Percentiles rank a stretch among this genome's conserved stretches.
Conservation (phyloP, 2,113 vertebrate genomes). For the Camelus bactrianus region DNA sequence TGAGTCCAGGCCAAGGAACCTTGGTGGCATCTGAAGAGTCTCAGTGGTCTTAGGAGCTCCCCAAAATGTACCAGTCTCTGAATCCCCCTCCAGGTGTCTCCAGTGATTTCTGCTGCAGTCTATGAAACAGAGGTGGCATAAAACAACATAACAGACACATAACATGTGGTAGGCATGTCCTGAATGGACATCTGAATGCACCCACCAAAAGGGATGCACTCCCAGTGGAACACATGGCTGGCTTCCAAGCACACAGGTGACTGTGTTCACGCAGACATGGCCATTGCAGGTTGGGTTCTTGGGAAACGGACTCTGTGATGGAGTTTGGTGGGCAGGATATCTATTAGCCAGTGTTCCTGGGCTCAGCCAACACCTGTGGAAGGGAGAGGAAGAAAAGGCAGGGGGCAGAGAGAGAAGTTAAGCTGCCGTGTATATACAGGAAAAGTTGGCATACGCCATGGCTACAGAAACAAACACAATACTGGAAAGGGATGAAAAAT, state of each 20-base stretch:
- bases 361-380: not conserved
- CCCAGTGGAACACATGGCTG: too few species aligned
- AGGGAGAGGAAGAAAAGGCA: not conserved
- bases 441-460: not conserved
- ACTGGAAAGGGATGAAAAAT: not conserved
- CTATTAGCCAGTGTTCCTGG: not conserved
- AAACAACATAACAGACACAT: not conserved
- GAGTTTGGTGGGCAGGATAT: not conserved
- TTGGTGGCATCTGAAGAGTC: not conserved
- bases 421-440: not conserved
- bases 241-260: not conserved
- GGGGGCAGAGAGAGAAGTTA: not conserved
- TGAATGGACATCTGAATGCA: not conserved
- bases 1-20: not conserved
- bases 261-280: not conserved
- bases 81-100: not conserved
- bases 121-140: not conserved
- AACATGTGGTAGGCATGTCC: not conserved
- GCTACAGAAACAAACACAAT: not conserved
- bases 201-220: not conserved
- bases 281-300: not conserved
- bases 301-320: not conserved
- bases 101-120: not conserved
- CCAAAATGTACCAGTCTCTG: not conserved
- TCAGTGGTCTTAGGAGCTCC: not conserved